Conservation (phyloP, 2,797 vertebrate species). For the Acanthiza pusilla region DNA sequence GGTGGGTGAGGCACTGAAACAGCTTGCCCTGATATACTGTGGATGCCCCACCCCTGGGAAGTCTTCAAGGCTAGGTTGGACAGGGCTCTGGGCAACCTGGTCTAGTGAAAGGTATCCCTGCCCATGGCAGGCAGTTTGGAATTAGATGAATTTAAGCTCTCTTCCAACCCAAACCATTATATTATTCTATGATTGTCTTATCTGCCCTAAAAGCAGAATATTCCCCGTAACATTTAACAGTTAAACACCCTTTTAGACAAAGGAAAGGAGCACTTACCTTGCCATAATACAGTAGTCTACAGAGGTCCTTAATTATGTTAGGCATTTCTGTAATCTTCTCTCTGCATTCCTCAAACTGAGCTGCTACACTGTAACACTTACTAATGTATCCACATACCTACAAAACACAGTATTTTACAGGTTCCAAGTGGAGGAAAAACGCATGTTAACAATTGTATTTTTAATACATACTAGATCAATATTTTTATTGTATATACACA, state of each 20-base stretch:
- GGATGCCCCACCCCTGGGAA: neutral
- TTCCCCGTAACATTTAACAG: neutral
- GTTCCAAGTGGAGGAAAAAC: neutral
- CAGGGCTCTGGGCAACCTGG: neutral
- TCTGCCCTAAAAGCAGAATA: neutral
- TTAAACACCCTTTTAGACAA: neutral
- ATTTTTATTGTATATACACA: neutral
- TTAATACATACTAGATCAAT: neutral
- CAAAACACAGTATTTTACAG: neutral
- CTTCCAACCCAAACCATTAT: neutral
- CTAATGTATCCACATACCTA: conserved; percentile 97
- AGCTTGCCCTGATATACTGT: neutral
- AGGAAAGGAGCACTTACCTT: conserved; percentile 78
- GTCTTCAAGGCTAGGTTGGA: neutral
- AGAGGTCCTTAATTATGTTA: conserved; percentile 93
- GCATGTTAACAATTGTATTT: neutral
- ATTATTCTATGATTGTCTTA: neutral
- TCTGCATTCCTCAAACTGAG: conserved; percentile 97
- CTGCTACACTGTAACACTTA: conserved; percentile 95
- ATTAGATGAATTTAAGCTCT: neutral
- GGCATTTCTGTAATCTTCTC: conserved; percentile 98
- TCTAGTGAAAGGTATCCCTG: neutral
- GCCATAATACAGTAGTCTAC: conserved; percentile 91
- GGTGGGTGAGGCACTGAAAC: neutral
- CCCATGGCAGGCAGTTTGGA: neutral